These are phyloP conservation scores for Frankliniella fusca DNA, from an alignment of 2,888 invertebrate genomes.

Conservation along the genomic window DNA sequence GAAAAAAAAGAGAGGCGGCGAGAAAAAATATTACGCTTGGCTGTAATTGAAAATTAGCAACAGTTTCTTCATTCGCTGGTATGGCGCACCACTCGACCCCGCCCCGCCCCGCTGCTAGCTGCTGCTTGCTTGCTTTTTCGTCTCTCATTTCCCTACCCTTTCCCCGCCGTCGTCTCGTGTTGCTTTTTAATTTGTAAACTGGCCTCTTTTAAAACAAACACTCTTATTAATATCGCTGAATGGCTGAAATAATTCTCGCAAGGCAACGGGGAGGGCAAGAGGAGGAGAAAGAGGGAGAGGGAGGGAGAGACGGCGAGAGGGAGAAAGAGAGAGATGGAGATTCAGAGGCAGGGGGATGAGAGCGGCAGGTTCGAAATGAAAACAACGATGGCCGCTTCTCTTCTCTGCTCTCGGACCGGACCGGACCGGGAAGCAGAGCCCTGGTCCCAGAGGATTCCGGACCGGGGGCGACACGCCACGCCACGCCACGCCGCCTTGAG, in stretches of 20 bases:
- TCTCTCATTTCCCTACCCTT: neutral
- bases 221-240: conserved; percentile 23
- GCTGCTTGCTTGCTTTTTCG: neutral
- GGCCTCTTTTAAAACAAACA: conserved; percentile 26
- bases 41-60: conserved; percentile 26
- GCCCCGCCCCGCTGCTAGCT: neutral
- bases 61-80: neutral
- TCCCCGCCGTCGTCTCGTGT: neutral
- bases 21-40: neutral
- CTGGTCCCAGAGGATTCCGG: too few relatives aligned
- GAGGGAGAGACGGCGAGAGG: neutral
- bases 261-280: neutral
- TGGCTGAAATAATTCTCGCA: neutral
- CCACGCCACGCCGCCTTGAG: too few relatives aligned
- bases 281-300: neutral
- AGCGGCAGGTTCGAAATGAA: neutral
- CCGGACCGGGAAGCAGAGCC: too few relatives aligned
- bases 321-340: neutral
- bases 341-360: neutral
- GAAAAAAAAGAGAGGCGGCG: neutral
- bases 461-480: too few relatives aligned
- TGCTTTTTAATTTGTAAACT: conserved; percentile 27
- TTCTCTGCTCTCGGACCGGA: too few relatives aligned
- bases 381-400: neutral
- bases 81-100: neutral